Conservation (phyloP, 2,797 vertebrate species). For the Lepus oiostolus region DNA sequence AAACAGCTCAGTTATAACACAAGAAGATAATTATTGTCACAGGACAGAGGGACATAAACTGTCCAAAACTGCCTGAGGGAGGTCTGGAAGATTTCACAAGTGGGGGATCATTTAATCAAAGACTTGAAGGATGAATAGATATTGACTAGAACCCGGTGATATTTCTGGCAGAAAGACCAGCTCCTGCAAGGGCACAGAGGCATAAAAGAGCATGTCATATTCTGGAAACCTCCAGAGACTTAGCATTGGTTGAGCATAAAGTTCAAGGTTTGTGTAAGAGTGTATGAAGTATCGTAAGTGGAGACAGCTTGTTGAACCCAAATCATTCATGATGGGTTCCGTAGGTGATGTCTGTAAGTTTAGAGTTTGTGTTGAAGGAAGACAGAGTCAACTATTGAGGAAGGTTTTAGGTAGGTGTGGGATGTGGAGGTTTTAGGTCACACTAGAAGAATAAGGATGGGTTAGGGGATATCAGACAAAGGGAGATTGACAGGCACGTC, state of each 20-base stretch:
- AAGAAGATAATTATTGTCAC: neutral
- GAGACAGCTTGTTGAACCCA: neutral
- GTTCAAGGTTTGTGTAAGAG: constrained; percentile 45
- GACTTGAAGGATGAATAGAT: constrained; percentile 23
- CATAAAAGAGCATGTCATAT: neutral
- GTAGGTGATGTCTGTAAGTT: neutral
- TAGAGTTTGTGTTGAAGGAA: neutral
- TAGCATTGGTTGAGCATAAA: neutral
- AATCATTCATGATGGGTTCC: neutral
- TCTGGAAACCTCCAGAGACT: constrained; percentile 31
- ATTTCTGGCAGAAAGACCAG: neutral
- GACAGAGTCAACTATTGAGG: neutral
- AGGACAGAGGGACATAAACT: neutral
- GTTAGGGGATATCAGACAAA: neutral
- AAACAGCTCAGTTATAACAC: neutral
- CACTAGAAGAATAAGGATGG: neutral
- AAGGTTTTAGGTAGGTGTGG: neutral
- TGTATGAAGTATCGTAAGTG: neutral
- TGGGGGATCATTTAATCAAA: constrained; percentile 63
- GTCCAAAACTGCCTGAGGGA: neutral
- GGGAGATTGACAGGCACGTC: neutral
- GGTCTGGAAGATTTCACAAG: constrained; percentile 41
- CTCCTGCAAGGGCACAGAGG: neutral
- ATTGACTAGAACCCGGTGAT: neutral
- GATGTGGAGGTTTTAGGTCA: neutral